Evolutionary conservation across 2,888 invertebrate species (phyloP).

Genomic region (Horisme vitalbata): DNA sequence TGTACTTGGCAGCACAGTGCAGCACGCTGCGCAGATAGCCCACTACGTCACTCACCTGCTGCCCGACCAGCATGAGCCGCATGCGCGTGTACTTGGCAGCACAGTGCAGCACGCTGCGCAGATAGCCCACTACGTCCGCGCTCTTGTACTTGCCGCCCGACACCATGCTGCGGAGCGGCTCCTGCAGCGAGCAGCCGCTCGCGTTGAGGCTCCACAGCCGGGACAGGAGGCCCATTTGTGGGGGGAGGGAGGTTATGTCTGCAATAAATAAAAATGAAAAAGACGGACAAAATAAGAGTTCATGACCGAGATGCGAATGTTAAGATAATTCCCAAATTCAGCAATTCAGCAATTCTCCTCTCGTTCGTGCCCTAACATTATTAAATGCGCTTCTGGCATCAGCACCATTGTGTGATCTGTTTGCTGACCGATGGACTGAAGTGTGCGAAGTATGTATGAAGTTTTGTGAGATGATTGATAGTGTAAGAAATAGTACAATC

Average conservation of each 20-base stretch:
- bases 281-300: too few relatives aligned
- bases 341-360: too few relatives aligned
- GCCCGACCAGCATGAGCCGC: conserved; percentile 98
- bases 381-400: too few relatives aligned
- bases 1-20: conserved; percentile 96
- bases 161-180: conserved; percentile 94
- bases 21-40: conserved; percentile 93
- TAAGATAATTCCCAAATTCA: too few relatives aligned
- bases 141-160: conserved; percentile 96
- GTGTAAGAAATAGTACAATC: too few relatives aligned
- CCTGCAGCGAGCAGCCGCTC: conserved; percentile 92
- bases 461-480: too few relatives aligned
- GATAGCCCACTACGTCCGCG: conserved; percentile 95
- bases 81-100: conserved; percentile 96
- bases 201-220: conserved; percentile 98
- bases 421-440: too few relatives aligned
- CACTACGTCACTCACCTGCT: conserved; percentile 91
- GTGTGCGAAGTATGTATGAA: too few relatives aligned
- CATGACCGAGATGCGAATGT: too few relatives aligned
- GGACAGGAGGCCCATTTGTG: conserved; percentile 96
- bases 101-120: conserved; percentile 92
- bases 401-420: too few relatives aligned
- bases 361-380: too few relatives aligned
- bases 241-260: conserved; percentile 94
- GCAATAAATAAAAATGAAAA: conserved; percentile 26